Base-by-base conservation (phyloP, 2,888 invertebrate species). In the Lacanobia wlatinum region DNA sequence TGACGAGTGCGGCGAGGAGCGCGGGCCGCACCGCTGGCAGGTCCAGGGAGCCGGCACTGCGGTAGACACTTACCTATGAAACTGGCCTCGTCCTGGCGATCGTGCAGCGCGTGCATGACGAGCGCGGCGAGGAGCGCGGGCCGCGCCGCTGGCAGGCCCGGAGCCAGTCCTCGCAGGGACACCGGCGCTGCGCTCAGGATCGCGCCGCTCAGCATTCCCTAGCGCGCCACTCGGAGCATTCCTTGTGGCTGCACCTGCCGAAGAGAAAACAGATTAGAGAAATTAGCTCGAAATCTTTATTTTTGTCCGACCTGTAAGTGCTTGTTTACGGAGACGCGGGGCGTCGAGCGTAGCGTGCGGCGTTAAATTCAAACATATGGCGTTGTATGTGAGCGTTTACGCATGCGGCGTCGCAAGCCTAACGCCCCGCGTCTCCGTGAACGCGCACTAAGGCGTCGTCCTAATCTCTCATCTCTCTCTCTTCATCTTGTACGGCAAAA, bases 181-280 rank as follows among this genome's bases (percentile, higher is more conserved):
- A 34, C 9, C 92, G 96, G 96, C 95, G 96, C 94, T 90, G 96
- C 96, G 90, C 93, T 92, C 92, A 95, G 91, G 90, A 96, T 94
- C 85, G 95, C 96, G 89, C 96, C 96, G 93, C 95, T 95, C 89
- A 96, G 96, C 96, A 96, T 96, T 67, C 79, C 84, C 91, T 92
- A 92, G 89, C 92, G 89, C 83, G 72, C 83, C 72, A 70, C 52
- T 78, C 48, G 61, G 43, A 74, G 76, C 92, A 91, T 90, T 77
- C 77, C 88, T 71, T 50, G 78, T 74, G 78, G 79, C 70, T 61
- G 65, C 18, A 60, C 66, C 74, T 82, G 78, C 0, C 8, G 12
- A 10, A 28, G 0, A 40, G 1, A 16, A 40, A 1, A 14, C 2
- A 1, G 3, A 7, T 40, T 38, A 55, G 8, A 28, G 6, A 48